Conservation (phyloP, 2,797 vertebrate species). For the Onychomys leucogaster region DNA sequence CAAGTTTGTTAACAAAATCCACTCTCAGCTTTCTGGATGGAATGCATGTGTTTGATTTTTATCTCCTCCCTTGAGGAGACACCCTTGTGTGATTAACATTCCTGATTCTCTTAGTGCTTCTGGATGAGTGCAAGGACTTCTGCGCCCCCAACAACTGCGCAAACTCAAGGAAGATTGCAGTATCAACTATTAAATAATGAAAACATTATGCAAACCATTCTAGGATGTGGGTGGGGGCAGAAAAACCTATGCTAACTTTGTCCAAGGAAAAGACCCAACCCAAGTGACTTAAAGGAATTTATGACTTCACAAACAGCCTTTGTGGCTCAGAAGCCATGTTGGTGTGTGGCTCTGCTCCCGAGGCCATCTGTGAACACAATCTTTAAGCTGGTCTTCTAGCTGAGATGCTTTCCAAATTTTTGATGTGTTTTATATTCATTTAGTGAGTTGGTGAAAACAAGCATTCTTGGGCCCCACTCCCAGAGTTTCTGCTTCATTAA, state of each 20-base stretch:
- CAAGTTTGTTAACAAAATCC: no score
- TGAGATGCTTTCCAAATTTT: not conserved
- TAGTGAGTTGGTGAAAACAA: not conserved
- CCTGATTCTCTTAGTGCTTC: not conserved
- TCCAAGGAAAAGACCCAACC: not conserved
- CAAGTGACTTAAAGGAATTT: no score
- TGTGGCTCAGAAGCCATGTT: not conserved
- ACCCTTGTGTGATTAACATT: not conserved
- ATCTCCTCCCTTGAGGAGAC: not conserved
- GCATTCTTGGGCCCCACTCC: not conserved
- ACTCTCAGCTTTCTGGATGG: no score
- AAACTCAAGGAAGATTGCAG: not conserved
- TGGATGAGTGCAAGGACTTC: not conserved
- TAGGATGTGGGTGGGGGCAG: fast-evolving
- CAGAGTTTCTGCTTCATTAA: not conserved
- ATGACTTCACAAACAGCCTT: not conserved
- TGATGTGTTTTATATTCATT: not conserved
- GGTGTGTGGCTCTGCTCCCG: not conserved
- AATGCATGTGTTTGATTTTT: no score
- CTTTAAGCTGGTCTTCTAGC: not conserved
- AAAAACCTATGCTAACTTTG: not conserved
- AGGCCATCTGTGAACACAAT: not conserved
- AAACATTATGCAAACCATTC: not conserved
- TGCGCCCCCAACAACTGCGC: not conserved
- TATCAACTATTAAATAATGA: not conserved